Evolutionary conservation across 1,140 invertebrate genomes (phyloP).

Genomic region (Drosophila bocki): DNA sequence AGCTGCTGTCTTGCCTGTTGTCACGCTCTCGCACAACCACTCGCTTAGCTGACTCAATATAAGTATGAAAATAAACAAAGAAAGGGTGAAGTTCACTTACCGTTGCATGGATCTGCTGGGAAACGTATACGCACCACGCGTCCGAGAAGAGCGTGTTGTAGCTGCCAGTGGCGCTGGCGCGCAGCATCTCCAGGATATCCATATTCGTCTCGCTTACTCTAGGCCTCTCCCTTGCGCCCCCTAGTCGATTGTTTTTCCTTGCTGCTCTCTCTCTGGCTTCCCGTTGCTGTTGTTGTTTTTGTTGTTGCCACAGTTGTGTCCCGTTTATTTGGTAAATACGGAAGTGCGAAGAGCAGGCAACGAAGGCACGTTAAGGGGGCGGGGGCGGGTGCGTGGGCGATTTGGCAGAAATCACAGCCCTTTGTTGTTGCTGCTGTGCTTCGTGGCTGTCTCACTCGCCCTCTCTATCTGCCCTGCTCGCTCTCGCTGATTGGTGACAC

Average conservation of each 20-base stretch:
- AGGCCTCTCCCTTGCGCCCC: background rate
- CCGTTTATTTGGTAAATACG: conserved; percentile 50
- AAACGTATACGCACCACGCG: conserved; percentile 71
- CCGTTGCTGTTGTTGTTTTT: conserved; percentile 6
- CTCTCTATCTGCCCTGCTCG: conserved; percentile 2
- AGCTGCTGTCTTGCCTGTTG: background rate
- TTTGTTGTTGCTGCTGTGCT: conserved; percentile 31
- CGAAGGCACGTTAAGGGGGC: background rate
- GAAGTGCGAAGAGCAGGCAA: conserved; percentile 17
- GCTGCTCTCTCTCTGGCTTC: conserved; percentile 7
- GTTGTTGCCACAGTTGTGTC: conserved; percentile 6
- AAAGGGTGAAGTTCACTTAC: conserved; percentile 65
- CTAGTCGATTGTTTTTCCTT: conserved; percentile 1
- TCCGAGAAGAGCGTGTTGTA: conserved; percentile 76
- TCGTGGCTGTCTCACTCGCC: background rate
- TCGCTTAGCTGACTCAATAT: conserved; percentile 16
- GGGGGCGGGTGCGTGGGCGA: conserved; percentile 20
- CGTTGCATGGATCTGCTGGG: conserved; percentile 61
- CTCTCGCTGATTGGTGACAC: conserved; percentile 16
- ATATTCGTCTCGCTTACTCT: conserved; percentile 33
- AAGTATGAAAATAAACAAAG: conserved; percentile 20
- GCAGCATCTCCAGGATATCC: conserved; percentile 73
- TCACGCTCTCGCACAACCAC: background rate
- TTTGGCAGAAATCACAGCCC: conserved; percentile 41
- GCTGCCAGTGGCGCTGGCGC: conserved; percentile 60